Evolutionary conservation across 1,140 invertebrate species (phyloP).

Genomic region (Hyles euphorbiae): DNA sequence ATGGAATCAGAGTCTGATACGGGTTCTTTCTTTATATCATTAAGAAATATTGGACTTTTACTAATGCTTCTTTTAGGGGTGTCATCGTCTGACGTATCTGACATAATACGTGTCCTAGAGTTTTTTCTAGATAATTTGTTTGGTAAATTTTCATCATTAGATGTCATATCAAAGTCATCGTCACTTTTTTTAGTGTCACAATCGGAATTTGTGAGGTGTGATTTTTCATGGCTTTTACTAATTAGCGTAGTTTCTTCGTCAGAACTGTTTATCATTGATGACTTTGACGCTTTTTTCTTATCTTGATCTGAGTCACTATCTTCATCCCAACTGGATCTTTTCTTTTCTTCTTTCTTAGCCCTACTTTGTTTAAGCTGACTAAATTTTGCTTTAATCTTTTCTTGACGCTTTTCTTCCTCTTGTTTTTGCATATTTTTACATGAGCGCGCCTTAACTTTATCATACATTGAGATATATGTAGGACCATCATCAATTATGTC

Average conservation of each 20-base stretch:
- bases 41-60: constrained; percentile 56
- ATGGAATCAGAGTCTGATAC: constrained; percentile 71
- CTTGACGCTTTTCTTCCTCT: constrained; percentile 91
- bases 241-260: constrained; percentile 73
- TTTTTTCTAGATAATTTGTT: constrained; percentile 75
- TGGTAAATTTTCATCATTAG: constrained; percentile 61
- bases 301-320: constrained; percentile 80
- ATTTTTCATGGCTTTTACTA: constrained; percentile 61
- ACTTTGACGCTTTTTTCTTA: constrained; percentile 66
- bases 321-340: constrained; percentile 91
- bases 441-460: constrained; percentile 96
- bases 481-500: constrained; percentile 93
- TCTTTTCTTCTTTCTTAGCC: constrained; percentile 90
- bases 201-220: constrained; percentile 64
- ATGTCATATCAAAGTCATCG: constrained; percentile 47
- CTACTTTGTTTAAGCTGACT: constrained; percentile 91
- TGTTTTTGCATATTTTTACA: constrained; percentile 94
- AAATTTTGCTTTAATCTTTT: constrained; percentile 92
- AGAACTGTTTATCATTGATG: constrained; percentile 75
- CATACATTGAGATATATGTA: constrained; percentile 97
- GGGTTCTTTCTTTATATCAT: constrained; percentile 60
- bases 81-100: constrained; percentile 78
- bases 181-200: constrained; percentile 58
- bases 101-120: constrained; percentile 76
- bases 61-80: constrained; percentile 53